Percentiles rank a stretch among this genome's conserved stretches.
These are phyloP conservation scores for Pandemis heparana DNA, from an alignment of 2,888 invertebrate species.

Conservation along the genomic window DNA sequence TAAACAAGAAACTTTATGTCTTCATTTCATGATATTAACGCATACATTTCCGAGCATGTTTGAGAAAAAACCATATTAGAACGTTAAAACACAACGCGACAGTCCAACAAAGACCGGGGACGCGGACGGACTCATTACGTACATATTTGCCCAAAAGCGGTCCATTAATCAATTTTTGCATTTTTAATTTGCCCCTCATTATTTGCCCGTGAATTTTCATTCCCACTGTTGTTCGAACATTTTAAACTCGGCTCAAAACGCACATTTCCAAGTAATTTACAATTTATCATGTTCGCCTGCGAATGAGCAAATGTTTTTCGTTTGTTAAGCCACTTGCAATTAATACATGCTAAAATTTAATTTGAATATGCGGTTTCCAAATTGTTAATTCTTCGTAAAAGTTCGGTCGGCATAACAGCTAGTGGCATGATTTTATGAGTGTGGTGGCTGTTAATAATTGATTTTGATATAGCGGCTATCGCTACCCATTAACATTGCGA, in stretches of 20 bases:
- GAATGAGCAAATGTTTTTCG: conserved; percentile 83
- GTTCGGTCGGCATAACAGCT: conserved; percentile 53
- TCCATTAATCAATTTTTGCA: conserved; percentile 85
- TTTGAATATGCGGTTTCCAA: conserved; percentile 66
- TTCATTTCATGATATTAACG: too few species aligned
- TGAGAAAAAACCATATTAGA: conserved; percentile 13
- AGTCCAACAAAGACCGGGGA: conserved; percentile 50
- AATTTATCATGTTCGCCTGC: conserved; percentile 81
- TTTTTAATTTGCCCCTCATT: conserved; percentile 84
- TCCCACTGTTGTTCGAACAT: conserved; percentile 74
- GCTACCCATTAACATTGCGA: not conserved
- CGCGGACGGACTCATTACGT: conserved; percentile 61
- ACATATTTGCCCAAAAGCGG: conserved; percentile 77
- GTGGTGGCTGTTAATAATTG: conserved; percentile 19
- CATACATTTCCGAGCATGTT: too few species aligned
- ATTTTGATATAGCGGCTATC: conserved; percentile 12
- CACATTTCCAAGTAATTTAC: conserved; percentile 82
- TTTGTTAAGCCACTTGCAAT: conserved; percentile 80
- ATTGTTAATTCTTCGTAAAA: conserved; percentile 58
- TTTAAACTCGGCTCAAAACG: conserved; percentile 75
- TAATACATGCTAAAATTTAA: conserved; percentile 75
- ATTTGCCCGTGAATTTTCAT: conserved; percentile 79
- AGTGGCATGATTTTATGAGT: conserved; percentile 33
- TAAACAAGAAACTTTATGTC: too few species aligned
- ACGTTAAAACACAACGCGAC: conserved; percentile 47